Base-by-base conservation (phyloP, 2,113 vertebrate species). In the Prunella fulvescens region DNA sequence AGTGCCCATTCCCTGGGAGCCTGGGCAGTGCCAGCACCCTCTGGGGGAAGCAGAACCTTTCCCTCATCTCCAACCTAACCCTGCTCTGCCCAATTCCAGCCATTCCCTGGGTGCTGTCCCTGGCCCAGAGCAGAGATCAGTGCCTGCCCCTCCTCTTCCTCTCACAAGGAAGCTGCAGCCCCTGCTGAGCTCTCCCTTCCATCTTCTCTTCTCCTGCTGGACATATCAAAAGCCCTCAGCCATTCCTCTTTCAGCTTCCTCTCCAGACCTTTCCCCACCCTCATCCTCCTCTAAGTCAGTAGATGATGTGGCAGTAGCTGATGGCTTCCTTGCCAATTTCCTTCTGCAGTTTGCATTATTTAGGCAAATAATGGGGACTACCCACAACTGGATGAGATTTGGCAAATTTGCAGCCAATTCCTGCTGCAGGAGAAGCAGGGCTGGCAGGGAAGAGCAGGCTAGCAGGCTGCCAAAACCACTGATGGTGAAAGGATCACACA, bases 41-140 rank as follows among this genome's bases (percentile, higher is more conserved):
- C 35, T 42, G 64, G 65, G 65, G 78, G n/a, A 6, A 81, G 62
- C 62, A 48, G 35, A 81, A 14, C 44, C 42, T 69, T 19, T 14
- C 53, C 53, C 54, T 70, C 24, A 0, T 13, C 5, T 17, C 4
- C 51, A 56, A 0, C 22, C 23, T 17, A 1, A 28, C 0, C 42
- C 65, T 50, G 53, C 44, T 14, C 64, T 58, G 33, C 44, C 29
- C 44, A 40, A 23, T 18, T 40, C 14, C 79, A 50, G 65, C 35
- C 1, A 0, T 1, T n/a, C 29, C 28, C 35, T 67, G 29, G 35
- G 35, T 23, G 29, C 64, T 69, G 53, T 28, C n/a, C 51, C 42
- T 28, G 61, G 8, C 3, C 28, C n/a, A 47, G 20, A 17, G 53
- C 65, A 69, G 23, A n/a, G 23, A 4, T 60, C 53, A 18, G 19